Evolutionary conservation across 1,140 invertebrate genomes (phyloP), one percentile per base, ranked within the genome.

Genomic region (Diuraphis noxia): DNA sequence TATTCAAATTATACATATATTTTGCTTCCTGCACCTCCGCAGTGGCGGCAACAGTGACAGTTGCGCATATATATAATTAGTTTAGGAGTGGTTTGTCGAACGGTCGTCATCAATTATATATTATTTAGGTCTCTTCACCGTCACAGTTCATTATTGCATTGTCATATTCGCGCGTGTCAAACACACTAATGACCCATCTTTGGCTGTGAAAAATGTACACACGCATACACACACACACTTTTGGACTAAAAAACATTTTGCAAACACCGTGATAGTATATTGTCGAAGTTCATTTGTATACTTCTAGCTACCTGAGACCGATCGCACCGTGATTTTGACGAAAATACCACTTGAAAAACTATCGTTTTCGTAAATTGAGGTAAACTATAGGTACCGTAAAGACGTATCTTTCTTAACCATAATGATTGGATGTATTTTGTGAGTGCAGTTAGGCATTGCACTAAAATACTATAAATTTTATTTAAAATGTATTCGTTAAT

Each of bases 51-150:
- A 13, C 5, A 25, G 40, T 82, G 38, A 40, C 38, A 25, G 36
- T 82, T 40, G 6, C 13, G 40, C 17, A 46, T 46, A 43, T 34
- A 81, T 46, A 82, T 40, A 82, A n/a, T n/a, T 82, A 84, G 43
- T 34, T 34, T 85, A 85, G 17, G 19, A n/a, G n/a, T 43, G 43
- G 84, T 88, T 63, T 88, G 36, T 88, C 84, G 84, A 86, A 86
- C 84, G 46, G 41, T 49, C 86, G 25, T 88, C 86, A 88, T 88
- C 86, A 63, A 88, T 88, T 63, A 88, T 40, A 40, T 52, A 86
- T 86, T 40, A 63, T 56, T 86, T 86, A 25, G 84, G 52, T 63
- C 36, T 23, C 86, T 13, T 25, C 5, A 38, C 52, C 6, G 9
- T 36, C 25, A 1, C 7, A 87, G 49, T 88, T 63, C 36, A 63